Percentiles rank a stretch among this genome's conserved stretches.
These are phyloP conservation scores for Grammomys dolichurus DNA, from an alignment of 2,113 vertebrate genomes.

Conservation along the genomic window DNA sequence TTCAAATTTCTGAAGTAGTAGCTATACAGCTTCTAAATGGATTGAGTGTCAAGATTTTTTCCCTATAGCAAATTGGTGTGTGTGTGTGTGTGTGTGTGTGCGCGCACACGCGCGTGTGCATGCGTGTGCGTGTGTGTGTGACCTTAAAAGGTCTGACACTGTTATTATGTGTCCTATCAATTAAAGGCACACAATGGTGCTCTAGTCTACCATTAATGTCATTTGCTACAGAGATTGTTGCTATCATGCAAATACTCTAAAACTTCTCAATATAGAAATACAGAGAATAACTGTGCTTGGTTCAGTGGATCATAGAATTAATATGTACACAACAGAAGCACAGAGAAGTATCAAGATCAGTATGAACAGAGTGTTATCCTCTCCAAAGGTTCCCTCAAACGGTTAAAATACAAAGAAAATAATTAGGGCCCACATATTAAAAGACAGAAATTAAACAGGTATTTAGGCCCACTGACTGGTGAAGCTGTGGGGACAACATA, in stretches of 20 bases:
- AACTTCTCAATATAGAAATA: conserved; percentile 21
- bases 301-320: conserved; percentile 64
- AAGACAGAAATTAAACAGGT: conserved; percentile 45
- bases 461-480: neutral
- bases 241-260: conserved; percentile 23
- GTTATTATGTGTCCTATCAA: conserved; percentile 6
- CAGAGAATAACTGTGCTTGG: conserved; percentile 50
- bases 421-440: conserved; percentile 48
- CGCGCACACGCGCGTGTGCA: too few species aligned
- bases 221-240: conserved; percentile 56
- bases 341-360: conserved; percentile 51
- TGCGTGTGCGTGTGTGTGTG: neutral
- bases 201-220: conserved; percentile 2
- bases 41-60: neutral
- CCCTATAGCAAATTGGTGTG: neutral
- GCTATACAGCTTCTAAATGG: conserved; percentile 40
- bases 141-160: conserved; percentile 12
- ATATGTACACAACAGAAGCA: conserved; percentile 63
- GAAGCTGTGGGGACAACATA: conserved; percentile 21
- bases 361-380: conserved; percentile 62
- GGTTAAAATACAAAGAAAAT: conserved; percentile 49
- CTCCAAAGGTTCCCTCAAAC: conserved; percentile 36
- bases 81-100: neutral
- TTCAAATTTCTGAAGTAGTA: neutral
- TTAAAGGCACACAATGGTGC: conserved; percentile 16